phyloP scores from a whole-genome alignment of 2,113 vertebrate genomes.

The Crotalus tigris region DNA sequence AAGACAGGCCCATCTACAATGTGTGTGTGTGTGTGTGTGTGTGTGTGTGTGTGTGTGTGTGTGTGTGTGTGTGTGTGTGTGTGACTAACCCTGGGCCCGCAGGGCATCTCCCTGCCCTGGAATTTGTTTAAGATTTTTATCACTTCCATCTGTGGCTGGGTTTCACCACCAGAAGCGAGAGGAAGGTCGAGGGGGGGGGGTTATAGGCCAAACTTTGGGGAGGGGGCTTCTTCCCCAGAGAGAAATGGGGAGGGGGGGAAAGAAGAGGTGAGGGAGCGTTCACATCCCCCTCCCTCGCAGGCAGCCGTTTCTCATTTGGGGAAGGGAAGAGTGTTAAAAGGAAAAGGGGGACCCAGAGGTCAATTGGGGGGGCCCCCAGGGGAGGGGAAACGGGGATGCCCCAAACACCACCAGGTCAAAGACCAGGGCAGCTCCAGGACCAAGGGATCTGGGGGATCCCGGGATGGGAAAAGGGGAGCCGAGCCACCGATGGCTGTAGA shows the following conservation, averaged over 20 bases:
- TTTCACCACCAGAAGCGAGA: constrained; percentile 61
- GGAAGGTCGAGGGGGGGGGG: constrained; percentile 70
- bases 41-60: no score
- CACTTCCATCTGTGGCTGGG: constrained; percentile 90
- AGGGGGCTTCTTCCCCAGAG: background rate
- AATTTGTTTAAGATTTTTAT: constrained; percentile 81
- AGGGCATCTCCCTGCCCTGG: constrained; percentile 64
- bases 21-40: constrained; percentile 78
- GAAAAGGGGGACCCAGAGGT: constrained; percentile 61
- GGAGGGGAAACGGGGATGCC: background rate
- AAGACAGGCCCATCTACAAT: constrained; percentile 38
- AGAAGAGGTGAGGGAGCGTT: constrained; percentile 19
- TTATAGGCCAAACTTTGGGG: constrained; percentile 57
- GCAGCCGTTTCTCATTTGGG: constrained; percentile 80
- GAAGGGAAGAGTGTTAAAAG: constrained; percentile 63
- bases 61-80: constrained; percentile 21
- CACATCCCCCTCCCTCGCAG: constrained; percentile 58
- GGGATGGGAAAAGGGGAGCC: background rate
- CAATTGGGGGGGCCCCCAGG: background rate
- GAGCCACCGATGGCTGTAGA: background rate
- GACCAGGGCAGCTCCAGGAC: no score
- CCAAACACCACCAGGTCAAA: background rate
- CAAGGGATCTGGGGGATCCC: no score
- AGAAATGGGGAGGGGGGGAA: background rate
- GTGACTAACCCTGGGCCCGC: constrained; percentile 81